Conservation (phyloP, 1,140 invertebrate species). For the Tyrophagus putrescentiae region DNA sequence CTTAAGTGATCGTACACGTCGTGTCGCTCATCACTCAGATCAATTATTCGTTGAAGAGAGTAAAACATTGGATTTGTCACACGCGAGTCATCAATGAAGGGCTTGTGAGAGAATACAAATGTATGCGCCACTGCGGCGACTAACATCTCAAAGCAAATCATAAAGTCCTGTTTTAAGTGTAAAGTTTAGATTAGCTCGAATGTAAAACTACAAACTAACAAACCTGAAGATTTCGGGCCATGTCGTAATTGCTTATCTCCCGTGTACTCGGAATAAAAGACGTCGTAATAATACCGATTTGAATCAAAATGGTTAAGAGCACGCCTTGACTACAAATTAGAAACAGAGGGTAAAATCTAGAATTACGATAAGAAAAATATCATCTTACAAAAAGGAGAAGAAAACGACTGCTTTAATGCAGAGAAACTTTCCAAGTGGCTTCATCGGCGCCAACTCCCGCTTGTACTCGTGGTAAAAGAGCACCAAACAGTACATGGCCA, state of each 20-base stretch:
- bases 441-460: conserved; percentile 72
- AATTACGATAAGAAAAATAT: conserved; percentile 12
- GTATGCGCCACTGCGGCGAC: conserved; percentile 84
- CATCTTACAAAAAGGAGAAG: conserved; percentile 89
- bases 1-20: conserved; percentile 22
- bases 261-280: conserved; percentile 48
- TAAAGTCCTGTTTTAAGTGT: conserved; percentile 54
- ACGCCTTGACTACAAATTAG: conserved; percentile 62
- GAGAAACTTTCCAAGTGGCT: conserved; percentile 85
- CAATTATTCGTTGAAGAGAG: conserved; percentile 67
- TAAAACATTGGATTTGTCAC: conserved; percentile 43
- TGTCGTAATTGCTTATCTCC: conserved; percentile 39
- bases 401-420: conserved; percentile 96
- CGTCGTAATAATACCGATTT: conserved; percentile 54
- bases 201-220: conserved; percentile 20
- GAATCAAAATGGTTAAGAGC: conserved; percentile 67
- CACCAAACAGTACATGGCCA: conserved; percentile 85
- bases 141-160: conserved; percentile 96
- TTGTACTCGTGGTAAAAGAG: conserved; percentile 80
- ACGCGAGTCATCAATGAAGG: conserved; percentile 48
- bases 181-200: conserved; percentile 28
- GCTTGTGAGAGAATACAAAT: conserved; percentile 81
- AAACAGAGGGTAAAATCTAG: not conserved
- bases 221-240: conserved; percentile 57
- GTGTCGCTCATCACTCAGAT: conserved; percentile 61